Conservation (phyloP, 2,888 invertebrate genomes). For the Tipula lateralis region DNA sequence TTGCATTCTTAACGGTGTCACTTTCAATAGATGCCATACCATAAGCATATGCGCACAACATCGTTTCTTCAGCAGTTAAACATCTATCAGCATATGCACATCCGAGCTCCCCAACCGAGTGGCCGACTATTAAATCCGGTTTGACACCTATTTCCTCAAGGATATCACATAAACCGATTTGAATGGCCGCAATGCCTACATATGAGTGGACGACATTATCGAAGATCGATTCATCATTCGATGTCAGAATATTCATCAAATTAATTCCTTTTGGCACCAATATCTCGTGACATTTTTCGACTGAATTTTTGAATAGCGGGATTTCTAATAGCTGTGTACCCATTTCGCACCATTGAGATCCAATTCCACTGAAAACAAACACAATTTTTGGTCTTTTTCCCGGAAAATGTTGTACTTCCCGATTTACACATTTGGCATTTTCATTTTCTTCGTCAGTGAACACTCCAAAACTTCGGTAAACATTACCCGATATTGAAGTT, state of each 20-base stretch:
- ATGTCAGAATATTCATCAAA: conserved; percentile 61
- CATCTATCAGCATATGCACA: conserved; percentile 95
- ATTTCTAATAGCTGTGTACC: conserved; percentile 69
- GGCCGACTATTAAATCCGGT: conserved; percentile 76
- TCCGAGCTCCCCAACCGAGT: conserved; percentile 91
- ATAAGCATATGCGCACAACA: conserved; percentile 77
- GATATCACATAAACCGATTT: conserved; percentile 62
- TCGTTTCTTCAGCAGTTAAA: conserved; percentile 80
- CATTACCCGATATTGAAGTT: conserved; percentile 58
- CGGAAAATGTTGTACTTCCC: conserved; percentile 57
- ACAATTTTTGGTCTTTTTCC: conserved; percentile 68
- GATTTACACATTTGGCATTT: conserved; percentile 49
- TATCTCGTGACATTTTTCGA: conserved; percentile 56
- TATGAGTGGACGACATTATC: conserved; percentile 65
- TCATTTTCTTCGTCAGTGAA: conserved; percentile 38
- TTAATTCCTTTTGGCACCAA: conserved; percentile 59
- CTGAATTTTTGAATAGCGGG: conserved; percentile 66
- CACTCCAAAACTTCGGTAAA: conserved; percentile 71
- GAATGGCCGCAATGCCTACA: conserved; percentile 65
- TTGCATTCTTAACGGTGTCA: conserved; percentile 67
- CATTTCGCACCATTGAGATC: conserved; percentile 84
- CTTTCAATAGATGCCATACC: conserved; percentile 70
- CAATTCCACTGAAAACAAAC: conserved; percentile 90
- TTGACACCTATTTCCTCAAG: conserved; percentile 56
- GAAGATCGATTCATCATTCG: conserved; percentile 56